Conservation (phyloP, 1,140 invertebrate genomes). For the Ips nitidus region DNA sequence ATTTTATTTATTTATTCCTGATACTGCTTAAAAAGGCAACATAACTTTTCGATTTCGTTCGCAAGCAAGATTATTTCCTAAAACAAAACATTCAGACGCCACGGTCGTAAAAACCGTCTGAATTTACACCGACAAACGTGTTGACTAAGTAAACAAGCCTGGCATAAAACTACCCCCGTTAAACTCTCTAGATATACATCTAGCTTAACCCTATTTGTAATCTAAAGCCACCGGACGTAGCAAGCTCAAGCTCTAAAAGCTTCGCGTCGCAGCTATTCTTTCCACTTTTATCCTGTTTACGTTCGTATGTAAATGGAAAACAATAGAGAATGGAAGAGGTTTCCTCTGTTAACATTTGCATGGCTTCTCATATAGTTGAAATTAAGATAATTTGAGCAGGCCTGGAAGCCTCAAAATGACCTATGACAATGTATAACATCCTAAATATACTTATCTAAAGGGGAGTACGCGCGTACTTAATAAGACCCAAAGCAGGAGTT, state of each 20-base stretch:
- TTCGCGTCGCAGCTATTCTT: constrained; percentile 18
- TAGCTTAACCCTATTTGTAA: constrained; percentile 30
- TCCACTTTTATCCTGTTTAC: constrained; percentile 22
- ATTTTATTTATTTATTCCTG: no score
- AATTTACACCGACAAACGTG: not conserved
- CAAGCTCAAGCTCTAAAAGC: constrained; percentile 26
- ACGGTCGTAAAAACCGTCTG: not conserved
- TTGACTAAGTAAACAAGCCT: constrained; percentile 8
- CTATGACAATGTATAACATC: no score
- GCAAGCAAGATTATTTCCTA: no score
- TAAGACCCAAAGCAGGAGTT: constrained; percentile 2
- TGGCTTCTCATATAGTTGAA: no score
- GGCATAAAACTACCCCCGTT: constrained; percentile 16
- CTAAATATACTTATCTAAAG: not conserved
- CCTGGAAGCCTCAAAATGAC: no score
- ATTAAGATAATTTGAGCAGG: no score
- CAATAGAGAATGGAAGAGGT: constrained; percentile 10
- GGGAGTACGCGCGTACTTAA: constrained; percentile 10
- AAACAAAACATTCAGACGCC: not conserved
- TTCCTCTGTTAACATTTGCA: no score
- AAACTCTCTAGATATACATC: constrained; percentile 20
- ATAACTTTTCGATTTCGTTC: no score
- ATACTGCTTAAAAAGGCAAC: no score
- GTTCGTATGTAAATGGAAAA: constrained; percentile 25
- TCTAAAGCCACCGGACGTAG: constrained; percentile 26